phyloP scores from a whole-genome alignment of 1,140 invertebrate genomes.

The Radopholus similis region DNA sequence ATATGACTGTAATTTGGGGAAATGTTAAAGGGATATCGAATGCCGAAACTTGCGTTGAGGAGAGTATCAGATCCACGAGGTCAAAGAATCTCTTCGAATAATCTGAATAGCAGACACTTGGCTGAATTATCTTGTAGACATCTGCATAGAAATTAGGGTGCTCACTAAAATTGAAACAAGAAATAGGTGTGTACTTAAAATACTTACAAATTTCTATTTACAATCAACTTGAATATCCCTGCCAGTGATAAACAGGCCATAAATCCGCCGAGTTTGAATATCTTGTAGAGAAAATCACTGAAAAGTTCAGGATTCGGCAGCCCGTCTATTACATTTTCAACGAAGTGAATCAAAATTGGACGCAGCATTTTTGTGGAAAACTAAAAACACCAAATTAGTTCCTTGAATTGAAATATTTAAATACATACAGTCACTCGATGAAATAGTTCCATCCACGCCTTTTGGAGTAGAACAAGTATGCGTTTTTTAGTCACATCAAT shows the following conservation, averaged over 20 bases:
- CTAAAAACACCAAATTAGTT: too few relatives aligned
- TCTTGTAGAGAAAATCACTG: conserved; percentile 24
- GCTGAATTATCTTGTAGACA: conserved; percentile 18
- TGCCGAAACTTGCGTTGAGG: conserved; percentile 19
- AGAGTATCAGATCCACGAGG: conserved; percentile 32
- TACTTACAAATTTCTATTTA: conserved; percentile 18
- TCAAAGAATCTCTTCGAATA: conserved; percentile 28
- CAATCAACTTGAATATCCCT: conserved; percentile 20
- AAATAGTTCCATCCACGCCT: conserved; percentile 5
- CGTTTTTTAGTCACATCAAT: neutral
- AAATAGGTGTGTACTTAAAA: conserved; percentile 6
- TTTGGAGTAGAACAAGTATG: neutral
- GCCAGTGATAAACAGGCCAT: conserved; percentile 18
- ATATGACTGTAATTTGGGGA: conserved; percentile 18
- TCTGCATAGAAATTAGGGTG: conserved; percentile 30
- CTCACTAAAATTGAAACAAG: conserved; percentile 6
- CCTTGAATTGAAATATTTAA: neutral
- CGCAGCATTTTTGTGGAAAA: neutral
- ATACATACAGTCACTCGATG: neutral
- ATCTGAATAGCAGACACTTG: conserved; percentile 25
- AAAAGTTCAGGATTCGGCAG: conserved; percentile 19
- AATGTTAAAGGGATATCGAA: neutral
- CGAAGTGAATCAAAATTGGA: conserved; percentile 6
- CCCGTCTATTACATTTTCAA: conserved; percentile 12
- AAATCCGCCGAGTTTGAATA: conserved; percentile 1